Base-by-base conservation (phyloP, 2,113 vertebrate species). In the Phylloscopus whistleri region DNA sequence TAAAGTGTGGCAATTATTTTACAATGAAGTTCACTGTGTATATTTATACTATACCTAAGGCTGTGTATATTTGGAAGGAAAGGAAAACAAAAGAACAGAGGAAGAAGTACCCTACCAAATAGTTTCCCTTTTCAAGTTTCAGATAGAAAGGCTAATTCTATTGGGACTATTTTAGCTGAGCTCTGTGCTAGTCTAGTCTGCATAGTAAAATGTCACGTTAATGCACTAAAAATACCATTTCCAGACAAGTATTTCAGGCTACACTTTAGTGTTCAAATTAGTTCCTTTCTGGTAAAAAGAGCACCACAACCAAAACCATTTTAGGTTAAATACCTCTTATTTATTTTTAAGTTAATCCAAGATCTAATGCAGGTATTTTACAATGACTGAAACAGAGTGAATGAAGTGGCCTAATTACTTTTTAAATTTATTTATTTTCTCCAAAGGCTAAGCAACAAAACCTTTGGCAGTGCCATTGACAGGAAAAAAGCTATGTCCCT, bases 21-120 rank as follows among this genome's bases (percentile, higher is more conserved):
- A 77, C 84, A 90, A 90, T 92, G 88, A 95, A 96, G 84, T 17
- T 67, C 53, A 23, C 39, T 49, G 69, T 92, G 86, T 93, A 17
- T 94, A 87, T 96, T 95, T 87, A 62, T 83, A 84, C 30, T 63
- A 33, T 66, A 70, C n/a, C 16, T 55, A 59, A 58, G 19, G 41
- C 63, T 67, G 52, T 41, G 11, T 64, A 5, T 64, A 80, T 67
- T 66, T 92, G 27, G 63, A 64, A 58, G 5, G 33, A 53, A 55
- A 74, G 44, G 33, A 69, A 59, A 53, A 41, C 48, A 41, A 79
- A 80, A 52, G 27, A 84, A 81, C 6, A 41, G 64, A 92, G n/a
- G 35, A 58, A 49, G 16, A 91, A 44, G 10, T 41, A 85, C 11
- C 24, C 19, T 60, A 56, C 21, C 5, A 8, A 78, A 53, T 13